Conservation (phyloP, 1,140 invertebrate species). For the Grapholita molesta region DNA sequence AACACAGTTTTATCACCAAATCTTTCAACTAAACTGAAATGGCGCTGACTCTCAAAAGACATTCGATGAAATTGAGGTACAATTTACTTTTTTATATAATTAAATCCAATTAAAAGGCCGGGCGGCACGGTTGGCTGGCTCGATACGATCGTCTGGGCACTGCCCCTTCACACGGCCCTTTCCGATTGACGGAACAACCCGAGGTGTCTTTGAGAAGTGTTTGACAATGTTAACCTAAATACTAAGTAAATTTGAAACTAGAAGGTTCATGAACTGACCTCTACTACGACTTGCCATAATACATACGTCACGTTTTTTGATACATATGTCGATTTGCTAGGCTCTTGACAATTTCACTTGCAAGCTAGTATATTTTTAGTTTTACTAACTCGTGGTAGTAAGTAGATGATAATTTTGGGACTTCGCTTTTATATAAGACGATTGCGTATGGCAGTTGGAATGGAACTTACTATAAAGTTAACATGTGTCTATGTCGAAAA, state of each 20-base stretch:
- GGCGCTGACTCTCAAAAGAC: not conserved
- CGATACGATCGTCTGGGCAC: constrained; percentile 39
- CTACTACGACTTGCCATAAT: too few species aligned
- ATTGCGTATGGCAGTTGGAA: too few species aligned
- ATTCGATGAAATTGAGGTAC: constrained; percentile 16
- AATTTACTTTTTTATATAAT: constrained; percentile 29
- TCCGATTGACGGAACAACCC: constrained; percentile 22
- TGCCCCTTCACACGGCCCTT: constrained; percentile 32
- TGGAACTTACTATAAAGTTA: too few species aligned
- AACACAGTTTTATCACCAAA: not conserved
- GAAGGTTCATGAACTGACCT: too few species aligned
- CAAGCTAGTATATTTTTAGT: too few species aligned
- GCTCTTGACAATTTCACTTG: too few species aligned
- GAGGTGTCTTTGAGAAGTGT: not conserved
- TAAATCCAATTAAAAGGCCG: constrained; percentile 49
- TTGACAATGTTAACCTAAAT: constrained; percentile 33
- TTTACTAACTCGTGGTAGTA: too few species aligned
- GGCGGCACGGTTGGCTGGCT: constrained; percentile 37
- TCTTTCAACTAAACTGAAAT: not conserved
- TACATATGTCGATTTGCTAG: too few species aligned
- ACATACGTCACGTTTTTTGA: too few species aligned
- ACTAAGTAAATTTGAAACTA: not conserved
- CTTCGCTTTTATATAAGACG: too few species aligned
- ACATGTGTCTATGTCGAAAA: too few species aligned
- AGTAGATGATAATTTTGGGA: too few species aligned